Base-by-base conservation (phyloP, 1,140 invertebrate genomes). In the Calliphora vicina region DNA sequence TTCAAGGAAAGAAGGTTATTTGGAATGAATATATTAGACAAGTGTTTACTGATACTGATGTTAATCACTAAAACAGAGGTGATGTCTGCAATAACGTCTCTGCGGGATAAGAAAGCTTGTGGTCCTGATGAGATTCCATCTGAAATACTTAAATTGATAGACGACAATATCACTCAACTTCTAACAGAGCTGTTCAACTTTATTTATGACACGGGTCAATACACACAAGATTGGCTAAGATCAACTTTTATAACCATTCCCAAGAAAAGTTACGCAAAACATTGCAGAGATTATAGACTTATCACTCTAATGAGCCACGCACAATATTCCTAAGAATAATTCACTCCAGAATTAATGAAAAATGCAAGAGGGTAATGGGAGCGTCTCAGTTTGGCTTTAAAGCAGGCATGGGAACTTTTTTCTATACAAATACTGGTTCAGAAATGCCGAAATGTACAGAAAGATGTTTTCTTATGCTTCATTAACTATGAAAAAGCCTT, bases 291-390 rank as follows among this genome's bases (percentile, higher is more conserved):
- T 4, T 80, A 80, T 20, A 57, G 78, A 57, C 45, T 80, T 2
- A 80, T 80, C 17, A 57, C 8, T 57, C 15, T 80, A 26, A 80
- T 80, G 43, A 57, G 78, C 23, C 78, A 80, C 20, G 45, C 23
- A 23, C 20, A 80, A 50, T 80, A 80, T 80, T 80, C 17, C 78
- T 80, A 20, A 80, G 20, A 80, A 80, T 80, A 23, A 45, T 50
- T 25, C 45, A 80, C 29, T 20, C 2, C 2, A 80, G 78, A 57
- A 50, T 80, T 15, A 57, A 20, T 25, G n/a, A 4, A 2, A 57
- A 57, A 57, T 80, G 78, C 27, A 43, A 80, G 25, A 20, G 6
- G 12, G 13, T 5, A 2, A 57, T 23, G 42, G 42, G 42, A 45
- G n/a, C 2, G 4, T 42, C 78, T 2, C 42, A 45, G 25, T 80